Conservation (phyloP, 2,113 vertebrate genomes). For the Ellobius talpinus region DNA sequence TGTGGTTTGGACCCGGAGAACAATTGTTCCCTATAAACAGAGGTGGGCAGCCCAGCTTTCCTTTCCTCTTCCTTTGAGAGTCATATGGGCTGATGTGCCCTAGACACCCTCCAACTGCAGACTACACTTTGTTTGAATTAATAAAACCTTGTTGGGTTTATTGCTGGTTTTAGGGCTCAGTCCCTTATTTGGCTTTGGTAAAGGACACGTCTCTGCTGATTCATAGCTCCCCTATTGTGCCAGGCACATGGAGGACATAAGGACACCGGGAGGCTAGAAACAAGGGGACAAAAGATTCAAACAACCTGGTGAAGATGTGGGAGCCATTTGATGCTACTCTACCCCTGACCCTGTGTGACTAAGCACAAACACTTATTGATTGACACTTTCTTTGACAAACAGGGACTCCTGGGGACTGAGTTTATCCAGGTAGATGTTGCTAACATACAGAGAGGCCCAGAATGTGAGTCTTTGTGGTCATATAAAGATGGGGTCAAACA, state of each 20-base stretch:
- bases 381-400: not conserved
- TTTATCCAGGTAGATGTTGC: not conserved
- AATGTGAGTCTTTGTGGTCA: not conserved
- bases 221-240: not conserved
- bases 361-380: rapidly evolving
- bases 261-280: not conserved
- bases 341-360: not conserved
- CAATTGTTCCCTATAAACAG: constrained; percentile 52
- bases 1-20: constrained; percentile 50
- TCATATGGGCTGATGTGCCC: not conserved
- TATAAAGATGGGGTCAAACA: not conserved
- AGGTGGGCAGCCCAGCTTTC: constrained; percentile 10
- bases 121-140: not conserved
- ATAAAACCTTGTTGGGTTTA: not conserved
- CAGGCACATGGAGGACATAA: not conserved
- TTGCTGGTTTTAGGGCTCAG: not conserved
- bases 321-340: rapidly evolving
- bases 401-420: not conserved
- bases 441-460: not conserved
- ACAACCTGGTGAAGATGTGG: rapidly evolving
- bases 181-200: constrained; percentile 50
- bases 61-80: constrained; percentile 22
- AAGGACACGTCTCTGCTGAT: constrained; percentile 50
- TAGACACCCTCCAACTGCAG: not conserved
- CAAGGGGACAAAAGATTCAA: not conserved